Evolutionary conservation across 1,140 invertebrate species (phyloP).

Genomic region (Propsilocerus akamusi): DNA sequence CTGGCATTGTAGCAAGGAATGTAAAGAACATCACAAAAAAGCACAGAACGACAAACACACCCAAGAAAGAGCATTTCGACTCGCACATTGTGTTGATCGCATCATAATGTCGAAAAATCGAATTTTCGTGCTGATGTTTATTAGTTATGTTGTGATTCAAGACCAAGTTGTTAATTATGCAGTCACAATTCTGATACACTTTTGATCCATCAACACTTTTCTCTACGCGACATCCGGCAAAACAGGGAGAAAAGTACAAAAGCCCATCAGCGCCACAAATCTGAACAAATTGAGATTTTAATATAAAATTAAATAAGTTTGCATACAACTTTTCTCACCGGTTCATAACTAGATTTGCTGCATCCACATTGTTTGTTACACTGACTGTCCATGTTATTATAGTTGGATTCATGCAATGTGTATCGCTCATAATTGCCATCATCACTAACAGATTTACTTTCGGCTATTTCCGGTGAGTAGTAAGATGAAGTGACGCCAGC

Average conservation of each 20-base stretch:
- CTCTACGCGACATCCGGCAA: slow-evolving; percentile 50
- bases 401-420: background rate
- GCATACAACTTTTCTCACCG: slow-evolving; percentile 25
- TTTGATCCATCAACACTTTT: slow-evolving; percentile 18
- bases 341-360: slow-evolving; percentile 30
- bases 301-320: too few relatives aligned
- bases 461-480: background rate
- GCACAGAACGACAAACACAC: slow-evolving; percentile 42
- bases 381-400: slow-evolving; percentile 20
- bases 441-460: background rate
- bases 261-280: slow-evolving; percentile 56
- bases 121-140: slow-evolving; percentile 12
- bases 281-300: background rate
- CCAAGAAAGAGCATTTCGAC: slow-evolving; percentile 39
- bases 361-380: slow-evolving; percentile 50
- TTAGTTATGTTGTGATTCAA: slow-evolving; percentile 10
- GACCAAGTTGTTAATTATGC: slow-evolving; percentile 15
- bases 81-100: slow-evolving; percentile 42
- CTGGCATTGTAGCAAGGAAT: slow-evolving; percentile 58
- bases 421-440: slow-evolving; percentile 6
- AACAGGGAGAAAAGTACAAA: slow-evolving; percentile 69
- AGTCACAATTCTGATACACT: slow-evolving; percentile 34
- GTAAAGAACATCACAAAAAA: slow-evolving; percentile 57
- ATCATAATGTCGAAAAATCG: slow-evolving; percentile 20
- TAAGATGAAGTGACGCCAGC: slow-evolving; percentile 51